Conservation (phyloP, 92 coral and sea anemone species). For the Porites cylindrica region DNA sequence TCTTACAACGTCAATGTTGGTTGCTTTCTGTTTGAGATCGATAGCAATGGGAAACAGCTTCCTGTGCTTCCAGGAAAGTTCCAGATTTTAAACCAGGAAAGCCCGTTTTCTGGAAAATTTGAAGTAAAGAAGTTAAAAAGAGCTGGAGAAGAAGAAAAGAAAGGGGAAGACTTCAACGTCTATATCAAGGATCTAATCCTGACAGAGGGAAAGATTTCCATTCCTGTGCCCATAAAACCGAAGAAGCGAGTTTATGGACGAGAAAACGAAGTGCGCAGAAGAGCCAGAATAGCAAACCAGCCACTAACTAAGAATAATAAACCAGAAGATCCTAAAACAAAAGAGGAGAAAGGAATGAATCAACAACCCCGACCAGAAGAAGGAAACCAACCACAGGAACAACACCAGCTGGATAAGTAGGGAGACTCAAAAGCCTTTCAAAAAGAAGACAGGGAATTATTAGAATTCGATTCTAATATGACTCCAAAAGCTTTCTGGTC, state of each 20-base stretch:
- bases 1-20: slow-evolving; percentile 35
- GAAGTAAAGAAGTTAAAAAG: not conserved
- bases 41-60: slow-evolving; percentile 24
- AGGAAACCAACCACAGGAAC: no score
- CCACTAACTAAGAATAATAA: not conserved
- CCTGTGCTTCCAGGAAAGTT: slow-evolving; percentile 60
- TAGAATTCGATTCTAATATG: no score
- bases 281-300: not conserved
- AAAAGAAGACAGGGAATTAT: no score
- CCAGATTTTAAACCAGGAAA: slow-evolving; percentile 33
- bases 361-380: no score
- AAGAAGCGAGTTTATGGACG: not conserved
- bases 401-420: no score
- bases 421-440: no score
- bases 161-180: not conserved
- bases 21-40: slow-evolving; percentile 74
- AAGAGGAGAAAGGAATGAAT: not conserved
- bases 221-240: not conserved
- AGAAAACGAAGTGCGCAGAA: not conserved
- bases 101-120: slow-evolving; percentile 26
- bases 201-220: not conserved
- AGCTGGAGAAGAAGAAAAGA: slow-evolving; percentile 1
- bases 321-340: not conserved
- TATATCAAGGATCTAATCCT: slow-evolving; percentile 2
- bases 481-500: no score